Base-by-base conservation (phyloP, 1,140 invertebrate genomes). In the Mizuhopecten yessoensis region DNA sequence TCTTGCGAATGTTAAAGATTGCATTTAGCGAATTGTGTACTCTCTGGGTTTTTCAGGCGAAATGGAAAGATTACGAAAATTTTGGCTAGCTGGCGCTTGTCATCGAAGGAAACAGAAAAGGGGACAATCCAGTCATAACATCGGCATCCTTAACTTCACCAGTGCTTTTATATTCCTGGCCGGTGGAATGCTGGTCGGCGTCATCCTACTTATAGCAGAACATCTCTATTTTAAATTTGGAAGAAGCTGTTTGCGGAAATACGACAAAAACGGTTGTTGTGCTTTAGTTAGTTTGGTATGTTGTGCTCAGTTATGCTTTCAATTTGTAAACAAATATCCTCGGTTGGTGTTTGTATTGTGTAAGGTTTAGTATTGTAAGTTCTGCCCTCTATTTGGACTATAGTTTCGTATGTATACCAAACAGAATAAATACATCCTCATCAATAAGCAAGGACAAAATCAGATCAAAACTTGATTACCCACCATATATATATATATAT, bases 21-120 rank as follows among this genome's bases (percentile, higher is more conserved):
- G n/a, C n/a, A n/a, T n/a, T n/a, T n/a, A n/a, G n/a, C n/a, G n/a
- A n/a, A n/a, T n/a, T n/a, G n/a, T n/a, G n/a, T n/a, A 39, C 36
- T 13, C 13, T 39, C 36, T 13, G 36, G 36, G 5, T 75, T 57
- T 93, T 94, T 87, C 93, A 98, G 98, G 98, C 86, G 99, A 99
- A 96, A 97, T 99, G 93, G 99, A 99, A 96, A 97, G 99, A 93
- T 97, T 99, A 92, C 97, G 99, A 93, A 97, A 99, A 94, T 99
- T 99, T 96, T 99, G 99, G 99, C 98, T 99, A 97, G 99, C 99
- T 0, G 99, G 99, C 7, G 98, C 99, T 0, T 99, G 99, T 96
- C 98, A 99, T 94, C 57, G 57, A n/a, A 98, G 98, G 0, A 98
- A 98, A 95, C 98, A 98, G 96, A 94, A 95, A 49, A 90, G 92